phyloP scores from a whole-genome alignment of 2,888 invertebrate species.

The Folsomia manolachei region DNA sequence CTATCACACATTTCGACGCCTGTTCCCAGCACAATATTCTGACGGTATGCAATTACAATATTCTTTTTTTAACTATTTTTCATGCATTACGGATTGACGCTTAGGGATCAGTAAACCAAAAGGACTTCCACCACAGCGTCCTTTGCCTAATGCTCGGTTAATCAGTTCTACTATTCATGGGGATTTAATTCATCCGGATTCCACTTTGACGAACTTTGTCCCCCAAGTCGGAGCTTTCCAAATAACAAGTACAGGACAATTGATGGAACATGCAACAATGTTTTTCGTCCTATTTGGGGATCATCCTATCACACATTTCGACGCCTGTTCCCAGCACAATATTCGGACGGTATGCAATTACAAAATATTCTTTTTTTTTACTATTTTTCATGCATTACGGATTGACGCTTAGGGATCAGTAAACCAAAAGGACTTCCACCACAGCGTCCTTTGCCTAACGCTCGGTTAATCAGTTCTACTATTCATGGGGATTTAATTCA shows the following conservation, averaged over 20 bases:
- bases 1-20: constrained; percentile 8
- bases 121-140: constrained; percentile 29
- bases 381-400: neutral
- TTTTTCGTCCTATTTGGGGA: constrained; percentile 40
- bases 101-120: constrained; percentile 37
- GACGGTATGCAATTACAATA: constrained; percentile 8
- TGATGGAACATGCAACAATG: constrained; percentile 52
- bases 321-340: constrained; percentile 10
- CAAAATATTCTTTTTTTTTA: too few relatives aligned
- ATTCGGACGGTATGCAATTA: constrained; percentile 11
- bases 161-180: constrained; percentile 39
- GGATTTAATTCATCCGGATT: constrained; percentile 34
- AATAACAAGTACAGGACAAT: constrained; percentile 42
- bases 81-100: neutral
- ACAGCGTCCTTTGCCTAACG: constrained; percentile 35
- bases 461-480: constrained; percentile 15
- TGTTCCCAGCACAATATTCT: constrained; percentile 11
- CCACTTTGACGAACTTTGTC: constrained; percentile 39
- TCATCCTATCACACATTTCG: constrained; percentile 12
- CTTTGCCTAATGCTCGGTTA: constrained; percentile 36
- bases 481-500: neutral
- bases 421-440: constrained; percentile 34
- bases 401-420: constrained; percentile 28
- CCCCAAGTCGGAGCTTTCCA: constrained; percentile 37
- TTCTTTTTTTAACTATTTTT: too few relatives aligned